phyloP scores from a whole-genome alignment of 2,888 invertebrate species.

The Mystacides longicornis region DNA sequence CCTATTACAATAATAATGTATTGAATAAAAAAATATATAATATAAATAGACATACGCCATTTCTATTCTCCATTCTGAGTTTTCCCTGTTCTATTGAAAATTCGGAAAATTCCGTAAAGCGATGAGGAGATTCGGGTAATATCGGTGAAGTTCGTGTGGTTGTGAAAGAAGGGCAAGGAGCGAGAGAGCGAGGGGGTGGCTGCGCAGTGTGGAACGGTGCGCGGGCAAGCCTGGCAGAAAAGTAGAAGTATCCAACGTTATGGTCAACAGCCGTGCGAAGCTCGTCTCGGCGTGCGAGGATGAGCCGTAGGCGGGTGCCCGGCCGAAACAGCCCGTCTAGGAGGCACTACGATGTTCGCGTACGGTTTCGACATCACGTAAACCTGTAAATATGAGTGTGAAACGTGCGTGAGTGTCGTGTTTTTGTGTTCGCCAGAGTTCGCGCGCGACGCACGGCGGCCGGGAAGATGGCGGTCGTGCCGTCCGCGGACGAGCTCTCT shows the following conservation, averaged over 20 bases:
- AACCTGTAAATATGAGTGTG: constrained; percentile 29
- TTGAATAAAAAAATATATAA: not conserved
- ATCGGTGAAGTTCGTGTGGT: not conserved
- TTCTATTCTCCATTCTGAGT: not conserved
- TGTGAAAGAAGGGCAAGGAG: too few species aligned
- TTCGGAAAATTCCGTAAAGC: constrained; percentile 6
- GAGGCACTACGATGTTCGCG: constrained; percentile 20
- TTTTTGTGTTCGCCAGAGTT: constrained; percentile 31
- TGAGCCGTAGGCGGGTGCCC: constrained; percentile 21
- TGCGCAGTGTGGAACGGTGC: constrained; percentile 26
- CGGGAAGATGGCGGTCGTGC: constrained; percentile 48
- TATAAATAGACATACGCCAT: not conserved
- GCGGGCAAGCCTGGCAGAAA: constrained; percentile 27
- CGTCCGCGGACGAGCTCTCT: constrained; percentile 56
- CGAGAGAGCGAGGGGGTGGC: constrained; percentile 4
- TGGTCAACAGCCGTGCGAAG: constrained; percentile 22
- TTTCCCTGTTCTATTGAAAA: not conserved
- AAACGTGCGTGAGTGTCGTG: constrained; percentile 22
- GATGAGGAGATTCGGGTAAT: not conserved
- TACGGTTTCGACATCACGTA: constrained; percentile 19
- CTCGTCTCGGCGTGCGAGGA: constrained; percentile 20
- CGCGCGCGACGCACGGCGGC: constrained; percentile 34
- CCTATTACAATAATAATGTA: too few species aligned
- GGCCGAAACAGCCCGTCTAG: constrained; percentile 18
- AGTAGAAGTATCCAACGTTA: constrained; percentile 19